Evolutionary conservation across 2,888 invertebrate species (phyloP).

Genomic region (Candidula unifasciata): DNA sequence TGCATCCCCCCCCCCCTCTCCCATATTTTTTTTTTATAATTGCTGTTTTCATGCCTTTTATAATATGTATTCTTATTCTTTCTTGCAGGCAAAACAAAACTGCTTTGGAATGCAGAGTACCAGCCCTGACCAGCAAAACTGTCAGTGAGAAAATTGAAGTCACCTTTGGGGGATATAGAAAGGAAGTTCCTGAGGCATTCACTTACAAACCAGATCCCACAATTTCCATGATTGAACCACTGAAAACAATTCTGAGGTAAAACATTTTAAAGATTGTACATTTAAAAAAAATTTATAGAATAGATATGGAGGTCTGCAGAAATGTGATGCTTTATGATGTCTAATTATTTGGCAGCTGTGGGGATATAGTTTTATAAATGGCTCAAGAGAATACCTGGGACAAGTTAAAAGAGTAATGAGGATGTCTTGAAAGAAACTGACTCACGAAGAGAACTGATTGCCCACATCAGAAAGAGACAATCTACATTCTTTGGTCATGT

Average conservation of each 20-base stretch:
- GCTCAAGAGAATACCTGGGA: too few relatives aligned
- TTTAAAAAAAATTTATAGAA: too few relatives aligned
- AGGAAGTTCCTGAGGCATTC: constrained; percentile 78
- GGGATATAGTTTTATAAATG: too few relatives aligned
- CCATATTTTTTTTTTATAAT: background rate
- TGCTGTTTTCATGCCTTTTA: background rate
- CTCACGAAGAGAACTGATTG: too few relatives aligned
- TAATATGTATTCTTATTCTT: background rate
- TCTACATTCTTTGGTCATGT: too few relatives aligned
- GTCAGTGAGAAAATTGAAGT: constrained; percentile 63
- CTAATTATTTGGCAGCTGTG: too few relatives aligned
- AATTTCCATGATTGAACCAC: constrained; percentile 91
- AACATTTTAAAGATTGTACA: background rate
- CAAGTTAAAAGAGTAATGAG: too few relatives aligned
- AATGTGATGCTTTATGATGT: too few relatives aligned
- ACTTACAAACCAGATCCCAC: constrained; percentile 93
- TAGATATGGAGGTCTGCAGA: too few relatives aligned
- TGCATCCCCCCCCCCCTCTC: too few relatives aligned
- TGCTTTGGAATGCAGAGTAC: constrained; percentile 63
- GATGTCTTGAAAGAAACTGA: too few relatives aligned
- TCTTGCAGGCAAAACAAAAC: constrained; percentile 61
- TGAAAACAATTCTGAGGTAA: constrained; percentile 68
- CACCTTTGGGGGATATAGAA: constrained; percentile 68
- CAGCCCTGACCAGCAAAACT: constrained; percentile 58
- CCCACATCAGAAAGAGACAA: too few relatives aligned